Evolutionary conservation across 2,888 invertebrate genomes (phyloP).

Genomic region (Stenolophus ochropezus): DNA sequence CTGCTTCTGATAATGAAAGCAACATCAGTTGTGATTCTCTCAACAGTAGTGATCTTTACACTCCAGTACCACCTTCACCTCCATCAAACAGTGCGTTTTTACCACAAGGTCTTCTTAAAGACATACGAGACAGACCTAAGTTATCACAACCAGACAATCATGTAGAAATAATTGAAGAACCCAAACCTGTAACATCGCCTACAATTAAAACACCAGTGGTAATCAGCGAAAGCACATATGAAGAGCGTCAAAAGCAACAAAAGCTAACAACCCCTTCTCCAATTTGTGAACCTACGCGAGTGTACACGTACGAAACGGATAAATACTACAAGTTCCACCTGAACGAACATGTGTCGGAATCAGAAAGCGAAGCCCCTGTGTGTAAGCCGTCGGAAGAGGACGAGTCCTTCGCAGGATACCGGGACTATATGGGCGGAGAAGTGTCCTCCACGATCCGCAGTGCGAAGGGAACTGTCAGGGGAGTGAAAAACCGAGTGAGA

Average conservation of each 20-base stretch:
- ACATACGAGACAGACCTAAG: constrained; percentile 81
- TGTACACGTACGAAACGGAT: constrained; percentile 82
- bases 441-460: constrained; percentile 89
- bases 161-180: constrained; percentile 47
- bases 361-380: constrained; percentile 70
- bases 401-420: constrained; percentile 87
- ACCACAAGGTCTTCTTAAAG: constrained; percentile 81
- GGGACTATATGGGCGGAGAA: constrained; percentile 81
- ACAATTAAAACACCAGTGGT: constrained; percentile 68
- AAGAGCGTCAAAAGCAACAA: constrained; percentile 77
- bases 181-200: constrained; percentile 64
- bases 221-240: constrained; percentile 81
- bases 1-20: constrained; percentile 80
- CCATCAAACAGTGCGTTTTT: constrained; percentile 74
- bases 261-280: constrained; percentile 65
- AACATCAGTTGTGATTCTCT: constrained; percentile 89
- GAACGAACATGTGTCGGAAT: constrained; percentile 80
- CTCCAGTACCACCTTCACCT: constrained; percentile 68
- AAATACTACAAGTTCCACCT: constrained; percentile 89
- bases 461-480: constrained; percentile 93
- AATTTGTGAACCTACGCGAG: constrained; percentile 72
- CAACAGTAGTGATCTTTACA: constrained; percentile 80
- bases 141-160: constrained; percentile 68
- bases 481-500: constrained; percentile 94
- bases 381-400: constrained; percentile 73